Base-by-base conservation (phyloP, 2,888 invertebrate genomes). In the Hybos culiciformis region DNA sequence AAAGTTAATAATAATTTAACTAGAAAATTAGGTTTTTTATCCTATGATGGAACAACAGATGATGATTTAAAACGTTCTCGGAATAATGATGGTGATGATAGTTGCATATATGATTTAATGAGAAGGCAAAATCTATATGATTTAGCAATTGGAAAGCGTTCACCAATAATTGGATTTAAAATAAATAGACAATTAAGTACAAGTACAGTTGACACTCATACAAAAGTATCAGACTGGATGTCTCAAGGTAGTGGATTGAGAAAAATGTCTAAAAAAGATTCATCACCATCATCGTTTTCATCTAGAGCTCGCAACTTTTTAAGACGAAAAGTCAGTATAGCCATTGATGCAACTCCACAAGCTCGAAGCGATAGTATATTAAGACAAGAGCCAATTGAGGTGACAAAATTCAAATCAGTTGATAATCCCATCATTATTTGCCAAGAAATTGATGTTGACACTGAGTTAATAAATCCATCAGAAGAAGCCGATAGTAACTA, bases 161-260 rank as follows among this genome's bases (percentile, higher is more conserved):
- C 64, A 1, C 62, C 65, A 9, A 73, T 74, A 48, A 66, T 70
- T 52, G 74, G 75, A 49, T 78, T 77, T 54, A 78, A 79, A 58
- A 63, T 83, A 21, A 73, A 79, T 17, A 65, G 83, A 18, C 81
- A 83, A 61, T 73, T 82, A 56, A 85, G 84, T 6, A 77, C 75
- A 5, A 85, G 84, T 48, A 87, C 87, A 1, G 76, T 88, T 49
- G 87, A 88, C 60, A 83, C 87, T 0, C 82, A 86, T 57, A 81
- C 84, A 12, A 87, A 87, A 71, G 87, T 88, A 2, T 73, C 80
- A 48, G 84, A 87, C 53, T 87, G 88, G 88, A 87, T 88, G 53
- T 77, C 82, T 1, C 80, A 82, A 50, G 83, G 84, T 61, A 42
- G 37, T 4, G 42, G 40, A 17, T 49, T 46, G 39, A 81, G 81